Conservation (phyloP, 2,888 invertebrate genomes). For the Penaeus monodon region DNA sequence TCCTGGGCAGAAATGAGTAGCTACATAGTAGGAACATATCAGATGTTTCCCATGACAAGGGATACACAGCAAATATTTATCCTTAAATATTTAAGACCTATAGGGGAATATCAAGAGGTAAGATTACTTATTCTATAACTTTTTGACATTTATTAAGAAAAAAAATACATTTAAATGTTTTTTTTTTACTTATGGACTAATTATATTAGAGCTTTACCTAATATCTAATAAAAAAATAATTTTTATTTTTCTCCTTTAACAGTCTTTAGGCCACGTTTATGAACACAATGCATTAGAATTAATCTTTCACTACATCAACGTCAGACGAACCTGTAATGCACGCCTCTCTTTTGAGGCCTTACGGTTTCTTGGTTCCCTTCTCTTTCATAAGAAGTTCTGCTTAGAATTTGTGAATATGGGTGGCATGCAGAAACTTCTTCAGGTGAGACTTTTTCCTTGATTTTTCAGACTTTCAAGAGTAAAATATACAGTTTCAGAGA, state of each 20-base stretch:
- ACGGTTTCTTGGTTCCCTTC: conserved; percentile 91
- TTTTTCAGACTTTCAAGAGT: not conserved
- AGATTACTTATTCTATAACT: not conserved
- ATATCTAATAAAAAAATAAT: not conserved
- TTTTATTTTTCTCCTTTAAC: conserved; percentile 67
- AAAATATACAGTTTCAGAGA: too few species aligned
- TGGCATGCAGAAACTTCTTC: conserved; percentile 77
- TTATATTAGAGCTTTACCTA: not conserved
- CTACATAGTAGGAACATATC: conserved; percentile 88
- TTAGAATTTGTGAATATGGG: conserved; percentile 92
- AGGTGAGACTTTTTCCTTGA: conserved; percentile 36
- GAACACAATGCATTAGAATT: conserved; percentile 92
- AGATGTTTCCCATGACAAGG: conserved; percentile 88
- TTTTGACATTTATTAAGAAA: not conserved
- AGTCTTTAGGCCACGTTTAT: conserved; percentile 92
- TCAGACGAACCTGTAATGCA: conserved; percentile 88
- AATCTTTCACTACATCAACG: conserved; percentile 90
- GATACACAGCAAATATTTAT: conserved; percentile 94
- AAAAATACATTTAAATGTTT: not conserved
- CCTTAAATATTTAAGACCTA: conserved; percentile 91
- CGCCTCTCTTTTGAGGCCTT: conserved; percentile 95
- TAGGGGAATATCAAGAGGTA: conserved; percentile 95
- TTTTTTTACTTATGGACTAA: not conserved
- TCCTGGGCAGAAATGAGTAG: conserved; percentile 93
- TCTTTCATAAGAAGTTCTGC: conserved; percentile 98